These are phyloP conservation scores for Troilus luridus DNA, from an alignment of 2,888 invertebrate species.

Conservation along the genomic window DNA sequence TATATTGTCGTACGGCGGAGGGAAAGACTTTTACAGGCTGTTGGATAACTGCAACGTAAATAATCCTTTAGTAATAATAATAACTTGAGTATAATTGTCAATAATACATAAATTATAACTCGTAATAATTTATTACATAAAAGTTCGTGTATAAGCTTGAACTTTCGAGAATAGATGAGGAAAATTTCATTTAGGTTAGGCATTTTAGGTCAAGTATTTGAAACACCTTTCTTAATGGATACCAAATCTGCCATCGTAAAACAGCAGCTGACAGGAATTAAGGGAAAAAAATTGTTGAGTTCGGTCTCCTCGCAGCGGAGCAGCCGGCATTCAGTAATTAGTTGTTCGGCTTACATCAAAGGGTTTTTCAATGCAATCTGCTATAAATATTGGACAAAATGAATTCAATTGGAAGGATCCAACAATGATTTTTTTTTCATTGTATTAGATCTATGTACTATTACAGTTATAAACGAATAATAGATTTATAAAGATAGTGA, in stretches of 20 bases:
- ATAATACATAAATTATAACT: not conserved
- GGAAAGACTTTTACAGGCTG: no score
- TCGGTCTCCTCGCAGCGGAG: not conserved
- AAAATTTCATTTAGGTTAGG: not conserved
- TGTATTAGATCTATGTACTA: not conserved
- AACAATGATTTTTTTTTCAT: not conserved
- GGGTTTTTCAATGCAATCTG: not conserved
- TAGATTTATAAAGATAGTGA: not conserved
- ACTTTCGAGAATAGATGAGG: not conserved
- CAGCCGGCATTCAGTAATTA: constrained; percentile 15
- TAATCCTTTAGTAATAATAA: no score
- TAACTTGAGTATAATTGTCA: no score
- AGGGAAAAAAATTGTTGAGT: not conserved
- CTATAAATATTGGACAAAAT: constrained; percentile 15
- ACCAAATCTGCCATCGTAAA: not conserved
- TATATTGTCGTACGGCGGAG: no score
- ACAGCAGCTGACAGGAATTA: not conserved
- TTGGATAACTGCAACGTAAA: no score
- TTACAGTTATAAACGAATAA: not conserved
- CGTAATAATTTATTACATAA: not conserved
- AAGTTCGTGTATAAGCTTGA: not conserved
- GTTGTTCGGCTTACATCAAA: constrained; percentile 9
- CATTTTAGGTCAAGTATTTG: constrained; percentile 24
- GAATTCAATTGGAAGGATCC: not conserved
- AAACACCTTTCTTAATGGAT: constrained; percentile 7